These are phyloP conservation scores for Caenorhabditis angaria DNA, from an alignment of 2,888 invertebrate species.

Conservation along the genomic window DNA sequence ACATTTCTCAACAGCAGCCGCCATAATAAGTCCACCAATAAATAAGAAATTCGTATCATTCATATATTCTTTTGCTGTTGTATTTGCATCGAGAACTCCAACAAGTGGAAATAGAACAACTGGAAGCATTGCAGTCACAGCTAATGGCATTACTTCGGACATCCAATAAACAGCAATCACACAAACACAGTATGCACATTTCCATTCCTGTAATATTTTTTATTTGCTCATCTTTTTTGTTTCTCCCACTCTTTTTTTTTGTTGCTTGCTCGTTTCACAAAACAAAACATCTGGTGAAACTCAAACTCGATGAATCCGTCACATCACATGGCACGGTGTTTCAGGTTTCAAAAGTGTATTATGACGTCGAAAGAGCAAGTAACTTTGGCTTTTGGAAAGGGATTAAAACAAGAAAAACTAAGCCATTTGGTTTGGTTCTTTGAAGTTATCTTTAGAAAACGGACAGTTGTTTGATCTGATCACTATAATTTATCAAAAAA, in stretches of 20 bases:
- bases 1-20: constrained; percentile 71
- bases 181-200: constrained; percentile 65
- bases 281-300: constrained; percentile 11
- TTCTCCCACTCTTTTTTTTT: constrained; percentile 9
- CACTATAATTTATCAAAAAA: no score
- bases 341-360: neutral
- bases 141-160: constrained; percentile 65
- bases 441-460: no score
- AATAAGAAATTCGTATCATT: constrained; percentile 72
- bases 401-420: neutral
- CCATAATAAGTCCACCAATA: constrained; percentile 72
- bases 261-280: constrained; percentile 10
- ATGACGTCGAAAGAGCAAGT: constrained; percentile 6
- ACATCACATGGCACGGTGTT: neutral
- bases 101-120: constrained; percentile 67
- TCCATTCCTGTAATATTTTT: constrained; percentile 57
- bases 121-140: constrained; percentile 64
- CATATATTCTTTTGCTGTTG: constrained; percentile 65
- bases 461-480: no score
- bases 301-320: no score
- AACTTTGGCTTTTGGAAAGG: neutral
- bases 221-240: constrained; percentile 1
- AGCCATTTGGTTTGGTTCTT: no score
- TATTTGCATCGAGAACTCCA: constrained; percentile 63
- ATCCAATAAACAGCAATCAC: constrained; percentile 70